phyloP scores from a whole-genome alignment of 2,113 vertebrate species.

The Aramus guarauna region DNA sequence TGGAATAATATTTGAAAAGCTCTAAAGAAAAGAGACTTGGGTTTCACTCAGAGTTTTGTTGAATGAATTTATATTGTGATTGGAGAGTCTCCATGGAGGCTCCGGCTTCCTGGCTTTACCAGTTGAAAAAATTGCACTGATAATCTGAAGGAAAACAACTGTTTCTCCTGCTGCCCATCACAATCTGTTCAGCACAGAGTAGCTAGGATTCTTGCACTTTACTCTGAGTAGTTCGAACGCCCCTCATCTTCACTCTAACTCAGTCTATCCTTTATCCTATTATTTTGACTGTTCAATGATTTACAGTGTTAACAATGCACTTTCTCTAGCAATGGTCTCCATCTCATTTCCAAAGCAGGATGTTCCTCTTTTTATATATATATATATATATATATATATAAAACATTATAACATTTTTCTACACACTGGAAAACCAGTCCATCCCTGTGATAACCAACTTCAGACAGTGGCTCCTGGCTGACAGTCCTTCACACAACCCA shows the following conservation, averaged over 20 bases:
- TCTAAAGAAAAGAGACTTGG: background rate
- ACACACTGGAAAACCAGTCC: background rate
- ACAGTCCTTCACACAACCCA: background rate
- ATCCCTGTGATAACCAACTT: background rate
- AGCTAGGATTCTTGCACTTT: background rate
- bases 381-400: no score
- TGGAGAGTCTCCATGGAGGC: background rate
- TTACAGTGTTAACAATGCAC: background rate
- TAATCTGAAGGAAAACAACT: background rate
- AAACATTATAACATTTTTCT: background rate
- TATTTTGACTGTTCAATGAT: background rate
- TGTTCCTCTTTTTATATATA: background rate
- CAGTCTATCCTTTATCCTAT: background rate
- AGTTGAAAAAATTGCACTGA: background rate
- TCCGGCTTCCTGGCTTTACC: background rate
- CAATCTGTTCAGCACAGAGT: background rate
- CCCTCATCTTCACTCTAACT: background rate
- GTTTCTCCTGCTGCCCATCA: background rate
- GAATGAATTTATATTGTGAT: background rate
- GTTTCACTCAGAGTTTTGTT: background rate
- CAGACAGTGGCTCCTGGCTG: background rate
- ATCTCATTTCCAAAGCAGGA: background rate
- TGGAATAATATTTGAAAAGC: constrained; percentile 14
- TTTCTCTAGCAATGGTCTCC: background rate
- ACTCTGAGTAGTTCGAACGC: background rate